A percentile compares a stretch with the other conserved stretches of the same genome.
phyloP scores from a whole-genome alignment of 2,113 vertebrate genomes.

The Bettongia penicillata region DNA sequence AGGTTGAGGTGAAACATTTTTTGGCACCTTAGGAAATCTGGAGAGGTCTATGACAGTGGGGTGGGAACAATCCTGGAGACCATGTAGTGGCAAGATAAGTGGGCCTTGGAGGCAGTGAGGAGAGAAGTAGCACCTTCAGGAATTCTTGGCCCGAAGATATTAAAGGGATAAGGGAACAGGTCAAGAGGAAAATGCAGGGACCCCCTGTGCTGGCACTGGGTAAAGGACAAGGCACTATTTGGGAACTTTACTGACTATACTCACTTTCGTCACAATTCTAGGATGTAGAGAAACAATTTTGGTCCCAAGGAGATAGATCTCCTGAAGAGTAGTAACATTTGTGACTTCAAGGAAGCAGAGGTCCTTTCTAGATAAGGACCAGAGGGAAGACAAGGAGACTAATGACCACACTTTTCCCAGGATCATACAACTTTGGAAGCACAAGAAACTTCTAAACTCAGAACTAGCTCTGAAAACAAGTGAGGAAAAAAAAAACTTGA shows the following conservation, averaged over 20 bases:
- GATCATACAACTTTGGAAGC: background rate
- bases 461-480: background rate
- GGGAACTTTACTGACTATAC: background rate
- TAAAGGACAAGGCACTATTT: background rate
- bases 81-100: background rate
- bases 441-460: background rate
- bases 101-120: background rate
- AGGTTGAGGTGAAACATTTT: background rate
- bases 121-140: background rate
- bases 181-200: background rate
- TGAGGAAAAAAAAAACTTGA: background rate
- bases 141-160: background rate
- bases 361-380: background rate
- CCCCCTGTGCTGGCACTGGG: background rate
- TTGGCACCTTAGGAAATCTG: background rate
- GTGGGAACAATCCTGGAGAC: background rate
- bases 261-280: background rate
- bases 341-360: background rate
- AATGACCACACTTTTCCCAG: background rate
- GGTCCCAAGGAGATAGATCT: background rate
- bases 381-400: background rate
- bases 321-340: background rate
- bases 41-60: background rate
- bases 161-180: background rate
- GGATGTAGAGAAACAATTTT: background rate